These are phyloP conservation scores for Cheilosia variabilis DNA, from an alignment of 2,888 invertebrate species.

Conservation along the genomic window DNA sequence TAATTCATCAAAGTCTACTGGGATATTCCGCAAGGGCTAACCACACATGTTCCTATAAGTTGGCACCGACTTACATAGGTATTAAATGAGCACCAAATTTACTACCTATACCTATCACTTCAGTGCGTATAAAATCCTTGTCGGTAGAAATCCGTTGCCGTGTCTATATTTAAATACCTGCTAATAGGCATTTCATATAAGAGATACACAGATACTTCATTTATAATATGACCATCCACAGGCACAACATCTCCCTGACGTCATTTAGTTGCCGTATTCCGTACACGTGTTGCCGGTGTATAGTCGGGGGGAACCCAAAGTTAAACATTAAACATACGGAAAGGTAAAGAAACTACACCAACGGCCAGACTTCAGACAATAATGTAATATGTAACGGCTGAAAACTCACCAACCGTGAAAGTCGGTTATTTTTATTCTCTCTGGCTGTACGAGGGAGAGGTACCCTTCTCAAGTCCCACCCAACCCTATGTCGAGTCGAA, in stretches of 20 bases:
- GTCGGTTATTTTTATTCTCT: slow-evolving; percentile 45
- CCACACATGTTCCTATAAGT: too few relatives aligned
- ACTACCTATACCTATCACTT: too few relatives aligned
- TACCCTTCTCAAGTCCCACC: background rate
- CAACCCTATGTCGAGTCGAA: slow-evolving; percentile 3
- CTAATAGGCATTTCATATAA: too few relatives aligned
- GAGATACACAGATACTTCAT: background rate
- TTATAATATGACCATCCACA: background rate
- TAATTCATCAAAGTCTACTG: background rate
- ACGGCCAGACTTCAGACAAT: slow-evolving; percentile 7
- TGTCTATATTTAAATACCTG: background rate
- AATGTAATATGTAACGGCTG: slow-evolving; percentile 36
- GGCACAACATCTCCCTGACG: slow-evolving; percentile 32
- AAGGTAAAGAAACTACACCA: slow-evolving; percentile 19
- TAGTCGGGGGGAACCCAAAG: background rate
- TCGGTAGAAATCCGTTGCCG: too few relatives aligned
- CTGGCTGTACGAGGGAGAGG: background rate
- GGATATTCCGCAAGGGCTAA: background rate
- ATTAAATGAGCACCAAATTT: too few relatives aligned
- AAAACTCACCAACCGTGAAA: slow-evolving; percentile 68
- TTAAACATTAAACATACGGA: slow-evolving; percentile 6
- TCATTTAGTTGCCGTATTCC: slow-evolving; percentile 41
- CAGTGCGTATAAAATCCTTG: too few relatives aligned
- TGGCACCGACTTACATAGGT: too few relatives aligned
- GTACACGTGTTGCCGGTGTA: slow-evolving; percentile 34